phyloP scores from a whole-genome alignment of 1,140 invertebrate genomes.

The Zaprionus inermis region DNA sequence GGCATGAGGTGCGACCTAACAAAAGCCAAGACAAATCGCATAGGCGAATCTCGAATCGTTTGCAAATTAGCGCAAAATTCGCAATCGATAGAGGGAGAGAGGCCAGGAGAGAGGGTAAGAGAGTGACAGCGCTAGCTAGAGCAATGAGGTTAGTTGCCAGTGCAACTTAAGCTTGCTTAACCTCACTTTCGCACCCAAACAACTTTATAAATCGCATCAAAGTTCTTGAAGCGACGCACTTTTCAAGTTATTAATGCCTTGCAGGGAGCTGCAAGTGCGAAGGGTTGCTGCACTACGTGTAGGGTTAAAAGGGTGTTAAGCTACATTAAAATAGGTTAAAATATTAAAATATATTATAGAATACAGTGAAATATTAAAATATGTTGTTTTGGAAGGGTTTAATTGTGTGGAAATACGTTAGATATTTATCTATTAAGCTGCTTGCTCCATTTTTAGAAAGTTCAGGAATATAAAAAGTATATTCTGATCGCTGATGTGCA shows the following conservation, averaged over 20 bases:
- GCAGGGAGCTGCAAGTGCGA: neutral
- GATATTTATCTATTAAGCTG: too few species aligned
- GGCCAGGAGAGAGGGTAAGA: neutral
- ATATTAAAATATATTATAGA: too few species aligned
- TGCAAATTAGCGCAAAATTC: constrained; percentile 19
- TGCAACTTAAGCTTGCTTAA: constrained; percentile 9
- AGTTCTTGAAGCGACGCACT: neutral
- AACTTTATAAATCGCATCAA: constrained; percentile 3
- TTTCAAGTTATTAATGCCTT: constrained; percentile 2
- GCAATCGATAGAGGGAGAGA: constrained; percentile 11
- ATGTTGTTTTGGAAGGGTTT: too few species aligned
- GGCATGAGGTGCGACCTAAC: neutral
- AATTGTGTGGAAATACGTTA: too few species aligned
- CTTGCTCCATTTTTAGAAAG: too few species aligned
- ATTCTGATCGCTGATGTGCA: too few species aligned
- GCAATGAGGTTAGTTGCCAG: neutral
- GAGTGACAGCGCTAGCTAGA: neutral
- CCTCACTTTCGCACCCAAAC: neutral
- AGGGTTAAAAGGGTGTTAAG: neutral
- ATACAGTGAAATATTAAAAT: too few species aligned
- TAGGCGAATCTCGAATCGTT: neutral
- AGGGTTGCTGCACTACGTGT: neutral
- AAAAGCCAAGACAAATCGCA: constrained; percentile 30
- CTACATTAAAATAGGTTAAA: neutral
- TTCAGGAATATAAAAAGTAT: too few species aligned